A percentile compares a stretch with the other conserved stretches of the same genome.
Evolutionary conservation across 2,113 vertebrate species (phyloP).

Genomic region (Steatornis caripensis): DNA sequence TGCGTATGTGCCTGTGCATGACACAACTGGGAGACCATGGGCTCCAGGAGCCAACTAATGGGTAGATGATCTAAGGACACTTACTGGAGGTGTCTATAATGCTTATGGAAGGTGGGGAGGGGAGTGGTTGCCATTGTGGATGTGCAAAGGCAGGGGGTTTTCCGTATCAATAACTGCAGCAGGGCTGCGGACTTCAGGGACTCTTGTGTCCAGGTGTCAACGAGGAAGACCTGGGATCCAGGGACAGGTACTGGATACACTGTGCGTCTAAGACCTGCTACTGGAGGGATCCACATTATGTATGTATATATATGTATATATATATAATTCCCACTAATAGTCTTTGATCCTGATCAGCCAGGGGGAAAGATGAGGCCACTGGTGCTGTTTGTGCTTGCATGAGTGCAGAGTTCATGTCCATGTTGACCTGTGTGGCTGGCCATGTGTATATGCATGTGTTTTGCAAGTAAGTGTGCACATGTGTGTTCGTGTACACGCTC

Average conservation of each 20-base stretch:
- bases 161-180: background rate
- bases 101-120: background rate
- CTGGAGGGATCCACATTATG: background rate
- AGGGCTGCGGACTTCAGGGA: background rate
- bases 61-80: background rate
- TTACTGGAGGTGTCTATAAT: background rate
- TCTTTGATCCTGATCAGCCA: background rate
- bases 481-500: rapidly evolving
- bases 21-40: background rate
- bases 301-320: background rate
- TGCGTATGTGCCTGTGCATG: background rate
- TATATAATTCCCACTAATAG: background rate
- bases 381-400: background rate
- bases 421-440: background rate
- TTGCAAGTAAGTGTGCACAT: rapidly evolving
- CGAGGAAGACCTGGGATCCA: background rate
- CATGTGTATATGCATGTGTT: rapidly evolving
- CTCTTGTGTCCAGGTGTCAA: background rate
- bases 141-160: background rate
- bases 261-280: background rate
- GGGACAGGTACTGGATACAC: background rate
- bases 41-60: background rate
- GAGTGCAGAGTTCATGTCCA: background rate
- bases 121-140: background rate
- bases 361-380: background rate